phyloP scores from a whole-genome alignment of 2,113 vertebrate species.

The Neoarius graeffei region DNA sequence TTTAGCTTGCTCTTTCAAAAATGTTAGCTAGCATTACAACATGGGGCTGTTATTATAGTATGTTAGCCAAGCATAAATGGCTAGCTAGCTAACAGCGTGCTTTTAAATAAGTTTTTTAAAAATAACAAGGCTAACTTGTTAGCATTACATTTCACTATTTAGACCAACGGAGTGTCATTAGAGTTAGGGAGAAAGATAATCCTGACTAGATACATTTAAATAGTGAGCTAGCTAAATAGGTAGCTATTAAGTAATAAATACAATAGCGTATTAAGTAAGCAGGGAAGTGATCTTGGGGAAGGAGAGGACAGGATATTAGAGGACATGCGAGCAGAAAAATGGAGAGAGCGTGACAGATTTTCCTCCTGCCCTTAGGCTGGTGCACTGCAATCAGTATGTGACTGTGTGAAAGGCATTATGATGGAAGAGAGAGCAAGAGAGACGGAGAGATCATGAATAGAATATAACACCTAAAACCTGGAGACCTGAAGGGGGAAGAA shows the following conservation, averaged over 20 bases:
- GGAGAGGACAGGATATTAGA: conserved; percentile 12
- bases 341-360: conserved; percentile 57
- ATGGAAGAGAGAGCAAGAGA: conserved; percentile 41
- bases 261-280: neutral
- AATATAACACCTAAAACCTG: conserved; percentile 40
- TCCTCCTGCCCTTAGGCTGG: conserved; percentile 43
- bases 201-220: neutral
- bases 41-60: neutral
- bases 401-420: conserved; percentile 39
- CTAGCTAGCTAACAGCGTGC: neutral
- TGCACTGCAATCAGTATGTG: conserved; percentile 41
- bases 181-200: neutral
- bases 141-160: neutral
- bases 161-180: neutral
- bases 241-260: neutral
- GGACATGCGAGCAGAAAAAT: conserved; percentile 18
- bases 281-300: neutral
- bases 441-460: conserved; percentile 14
- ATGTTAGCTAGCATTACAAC: neutral
- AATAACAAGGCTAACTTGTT: neutral
- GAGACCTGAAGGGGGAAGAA: conserved; percentile 17
- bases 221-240: too few species aligned
- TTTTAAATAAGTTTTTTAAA: neutral
- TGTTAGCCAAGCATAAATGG: neutral
- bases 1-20: neutral